Evolutionary conservation across 2,797 vertebrate genomes (phyloP).

Genomic region (Thalassophryne amazonica): DNA sequence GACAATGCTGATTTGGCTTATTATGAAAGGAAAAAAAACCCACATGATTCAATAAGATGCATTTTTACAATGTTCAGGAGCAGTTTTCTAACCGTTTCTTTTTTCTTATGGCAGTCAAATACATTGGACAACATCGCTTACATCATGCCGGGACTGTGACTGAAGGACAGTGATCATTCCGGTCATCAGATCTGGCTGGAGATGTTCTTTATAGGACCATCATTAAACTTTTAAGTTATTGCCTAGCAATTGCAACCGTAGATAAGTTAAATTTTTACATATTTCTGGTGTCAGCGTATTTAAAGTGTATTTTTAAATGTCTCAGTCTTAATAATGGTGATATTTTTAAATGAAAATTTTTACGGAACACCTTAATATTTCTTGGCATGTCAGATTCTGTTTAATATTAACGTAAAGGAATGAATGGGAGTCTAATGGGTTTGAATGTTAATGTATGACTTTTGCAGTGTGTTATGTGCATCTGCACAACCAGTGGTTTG

Average conservation of each 20-base stretch:
- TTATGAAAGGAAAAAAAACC: no score
- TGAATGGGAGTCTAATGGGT: conserved; percentile 13
- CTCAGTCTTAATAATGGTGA: conserved; percentile 48
- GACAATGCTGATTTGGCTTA: no score
- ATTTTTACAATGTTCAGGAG: background rate
- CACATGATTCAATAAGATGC: background rate
- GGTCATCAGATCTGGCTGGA: conserved; percentile 3
- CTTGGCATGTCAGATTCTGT: conserved; percentile 35
- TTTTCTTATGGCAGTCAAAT: conserved; percentile 78
- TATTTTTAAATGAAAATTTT: conserved; percentile 65
- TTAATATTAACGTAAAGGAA: conserved; percentile 51
- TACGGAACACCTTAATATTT: conserved; percentile 40
- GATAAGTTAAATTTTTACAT: no score
- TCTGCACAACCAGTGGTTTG: conserved; percentile 1
- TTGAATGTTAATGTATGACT: no score
- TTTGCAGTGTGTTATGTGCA: conserved; percentile 9
- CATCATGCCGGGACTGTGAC: conserved; percentile 97
- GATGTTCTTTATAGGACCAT: background rate
- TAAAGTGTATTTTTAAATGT: conserved; percentile 70
- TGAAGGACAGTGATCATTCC: conserved; percentile 5
- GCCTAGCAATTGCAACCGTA: conserved; percentile 24
- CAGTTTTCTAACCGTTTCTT: conserved; percentile 6
- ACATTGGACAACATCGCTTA: conserved; percentile 98
- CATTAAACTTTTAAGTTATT: conserved; percentile 45
- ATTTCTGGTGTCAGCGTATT: conserved; percentile 66